These are phyloP conservation scores for Eciton burchellii DNA, from an alignment of 1,140 invertebrate genomes.

Conservation along the genomic window DNA sequence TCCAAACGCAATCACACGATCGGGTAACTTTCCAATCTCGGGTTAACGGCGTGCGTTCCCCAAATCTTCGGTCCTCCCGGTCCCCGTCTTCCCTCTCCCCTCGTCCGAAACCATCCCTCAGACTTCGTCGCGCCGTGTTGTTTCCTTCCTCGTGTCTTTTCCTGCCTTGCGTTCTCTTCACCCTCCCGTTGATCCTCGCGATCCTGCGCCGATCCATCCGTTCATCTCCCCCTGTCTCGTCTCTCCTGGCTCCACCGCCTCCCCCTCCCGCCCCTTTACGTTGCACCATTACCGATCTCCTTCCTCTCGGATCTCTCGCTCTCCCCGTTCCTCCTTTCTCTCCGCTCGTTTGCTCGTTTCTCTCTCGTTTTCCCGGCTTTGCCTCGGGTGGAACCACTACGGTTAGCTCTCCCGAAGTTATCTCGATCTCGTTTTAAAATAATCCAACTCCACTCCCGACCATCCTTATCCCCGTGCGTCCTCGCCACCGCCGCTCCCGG, in stretches of 20 bases:
- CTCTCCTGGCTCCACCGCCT: background rate
- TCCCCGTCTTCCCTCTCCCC: background rate
- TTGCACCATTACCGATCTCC: conserved; percentile 11
- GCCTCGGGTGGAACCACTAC: conserved; percentile 36
- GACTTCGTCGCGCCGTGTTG: background rate
- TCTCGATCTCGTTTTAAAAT: conserved; percentile 77
- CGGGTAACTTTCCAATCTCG: conserved; percentile 79
- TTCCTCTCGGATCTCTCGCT: conserved; percentile 29
- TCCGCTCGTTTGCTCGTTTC: conserved; percentile 29
- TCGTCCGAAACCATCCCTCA: conserved; percentile 9
- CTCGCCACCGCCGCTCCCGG: conserved; percentile 4
- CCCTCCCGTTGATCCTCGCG: background rate
- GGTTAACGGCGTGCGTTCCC: conserved; percentile 74
- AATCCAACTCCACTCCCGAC: conserved; percentile 68
- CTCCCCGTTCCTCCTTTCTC: background rate
- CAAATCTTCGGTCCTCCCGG: conserved; percentile 30
- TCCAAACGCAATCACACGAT: conserved; percentile 79
- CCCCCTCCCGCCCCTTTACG: background rate
- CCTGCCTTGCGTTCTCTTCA: conserved; percentile 15
- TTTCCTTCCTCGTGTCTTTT: conserved; percentile 29
- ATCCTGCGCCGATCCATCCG: conserved; percentile 24
- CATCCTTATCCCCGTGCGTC: conserved; percentile 6
- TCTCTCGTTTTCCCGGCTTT: conserved; percentile 15
- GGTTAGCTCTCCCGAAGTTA: conserved; percentile 55
- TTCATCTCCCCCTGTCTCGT: background rate